These are phyloP conservation scores for Netelia inedita DNA, from an alignment of 2,888 invertebrate species.

Conservation along the genomic window DNA sequence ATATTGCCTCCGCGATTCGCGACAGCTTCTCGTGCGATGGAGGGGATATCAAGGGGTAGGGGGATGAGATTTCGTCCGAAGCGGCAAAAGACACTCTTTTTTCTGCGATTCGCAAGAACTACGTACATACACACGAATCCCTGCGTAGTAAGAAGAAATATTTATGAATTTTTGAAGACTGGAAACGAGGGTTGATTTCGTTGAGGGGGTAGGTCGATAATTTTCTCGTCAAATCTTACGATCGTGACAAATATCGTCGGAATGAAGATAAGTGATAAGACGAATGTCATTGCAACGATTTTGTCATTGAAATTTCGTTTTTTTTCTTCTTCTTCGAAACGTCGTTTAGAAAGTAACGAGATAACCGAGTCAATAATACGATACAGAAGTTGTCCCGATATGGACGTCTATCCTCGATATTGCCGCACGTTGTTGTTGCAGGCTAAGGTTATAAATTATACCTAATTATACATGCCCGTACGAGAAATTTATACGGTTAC, in stretches of 20 bases:
- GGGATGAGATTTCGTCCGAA: slow-evolving; percentile 59
- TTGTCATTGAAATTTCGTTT: background rate
- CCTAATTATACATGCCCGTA: slow-evolving; percentile 58
- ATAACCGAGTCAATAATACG: background rate
- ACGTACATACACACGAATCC: background rate
- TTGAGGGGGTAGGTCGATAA: too few relatives aligned
- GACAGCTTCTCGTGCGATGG: slow-evolving; percentile 77
- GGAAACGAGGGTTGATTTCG: background rate
- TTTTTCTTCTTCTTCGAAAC: background rate
- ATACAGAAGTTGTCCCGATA: slow-evolving; percentile 30
- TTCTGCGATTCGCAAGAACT: slow-evolving; percentile 1
- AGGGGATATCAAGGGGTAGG: slow-evolving; percentile 35
- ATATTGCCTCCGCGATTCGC: slow-evolving; percentile 83
- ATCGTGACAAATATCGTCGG: too few relatives aligned
- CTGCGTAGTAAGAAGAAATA: background rate
- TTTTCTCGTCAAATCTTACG: too few relatives aligned
- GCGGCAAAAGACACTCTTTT: slow-evolving; percentile 50
- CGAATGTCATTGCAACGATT: too few relatives aligned
- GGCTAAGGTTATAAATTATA: slow-evolving; percentile 28
- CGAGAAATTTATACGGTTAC: slow-evolving; percentile 63
- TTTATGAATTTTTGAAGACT: background rate
- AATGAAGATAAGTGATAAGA: too few relatives aligned
- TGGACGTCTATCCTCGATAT: slow-evolving; percentile 12
- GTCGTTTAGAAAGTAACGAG: background rate
- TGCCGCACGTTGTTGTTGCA: background rate